phyloP scores from a whole-genome alignment of 2,113 vertebrate genomes.

The Phrynocephalus versicolor region DNA sequence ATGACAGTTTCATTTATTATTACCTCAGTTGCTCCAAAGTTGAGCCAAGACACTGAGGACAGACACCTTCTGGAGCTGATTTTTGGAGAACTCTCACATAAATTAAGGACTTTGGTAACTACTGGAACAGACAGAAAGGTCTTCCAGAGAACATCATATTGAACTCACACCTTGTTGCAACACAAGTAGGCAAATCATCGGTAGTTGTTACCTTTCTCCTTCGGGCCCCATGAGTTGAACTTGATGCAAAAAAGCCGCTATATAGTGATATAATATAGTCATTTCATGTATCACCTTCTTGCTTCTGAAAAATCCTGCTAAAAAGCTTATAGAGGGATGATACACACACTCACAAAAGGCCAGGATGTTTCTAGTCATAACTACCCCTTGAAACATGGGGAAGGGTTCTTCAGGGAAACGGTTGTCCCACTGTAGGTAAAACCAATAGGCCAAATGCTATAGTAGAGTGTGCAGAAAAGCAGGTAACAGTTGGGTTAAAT shows the following conservation, averaged over 20 bases:
- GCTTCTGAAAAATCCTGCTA: background rate
- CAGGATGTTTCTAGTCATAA: too few relatives aligned
- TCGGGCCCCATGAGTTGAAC: background rate
- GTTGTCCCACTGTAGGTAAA: too few relatives aligned
- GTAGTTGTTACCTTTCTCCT: background rate
- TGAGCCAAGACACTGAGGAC: background rate
- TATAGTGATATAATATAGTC: background rate
- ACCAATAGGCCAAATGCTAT: too few relatives aligned
- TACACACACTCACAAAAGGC: too few relatives aligned
- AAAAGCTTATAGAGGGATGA: too few relatives aligned
- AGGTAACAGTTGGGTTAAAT: too few relatives aligned
- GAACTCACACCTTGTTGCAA: background rate
- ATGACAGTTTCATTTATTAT: background rate
- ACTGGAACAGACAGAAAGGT: background rate
- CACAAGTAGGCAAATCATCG: background rate
- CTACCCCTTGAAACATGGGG: too few relatives aligned
- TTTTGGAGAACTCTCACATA: background rate
- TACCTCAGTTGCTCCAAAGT: background rate
- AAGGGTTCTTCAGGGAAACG: too few relatives aligned
- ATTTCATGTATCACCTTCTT: background rate
- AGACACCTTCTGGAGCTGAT: background rate
- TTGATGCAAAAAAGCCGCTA: background rate
- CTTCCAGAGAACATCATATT: background rate
- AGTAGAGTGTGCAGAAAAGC: too few relatives aligned
- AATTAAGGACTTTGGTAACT: background rate